Evolutionary conservation across 2,113 vertebrate genomes (phyloP).

Genomic region (Peromyscus maniculatus): DNA sequence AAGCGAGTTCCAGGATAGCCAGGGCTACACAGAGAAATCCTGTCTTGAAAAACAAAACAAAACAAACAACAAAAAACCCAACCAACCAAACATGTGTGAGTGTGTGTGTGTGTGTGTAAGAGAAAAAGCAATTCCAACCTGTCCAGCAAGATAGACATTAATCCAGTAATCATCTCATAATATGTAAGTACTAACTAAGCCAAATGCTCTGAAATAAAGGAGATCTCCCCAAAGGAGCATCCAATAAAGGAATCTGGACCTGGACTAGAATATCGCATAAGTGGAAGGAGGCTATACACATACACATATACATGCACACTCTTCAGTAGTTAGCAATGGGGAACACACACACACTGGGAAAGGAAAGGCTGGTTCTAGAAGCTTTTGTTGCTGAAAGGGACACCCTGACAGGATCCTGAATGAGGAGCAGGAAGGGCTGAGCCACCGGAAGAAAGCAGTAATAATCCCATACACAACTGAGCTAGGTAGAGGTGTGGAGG

Average conservation of each 20-base stretch:
- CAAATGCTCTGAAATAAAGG: background rate
- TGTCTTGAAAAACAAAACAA: no score
- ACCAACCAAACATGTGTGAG: background rate
- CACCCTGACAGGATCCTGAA: background rate
- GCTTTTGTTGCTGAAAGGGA: background rate
- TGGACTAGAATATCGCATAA: background rate
- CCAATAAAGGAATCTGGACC: conserved; percentile 2
- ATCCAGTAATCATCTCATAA: background rate
- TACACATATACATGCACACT: background rate
- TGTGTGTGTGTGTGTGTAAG: background rate
- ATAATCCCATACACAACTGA: background rate
- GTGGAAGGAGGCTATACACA: background rate
- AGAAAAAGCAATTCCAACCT: background rate
- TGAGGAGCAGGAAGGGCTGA: background rate
- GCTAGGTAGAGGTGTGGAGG: background rate
- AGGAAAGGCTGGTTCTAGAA: background rate
- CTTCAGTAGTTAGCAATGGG: background rate
- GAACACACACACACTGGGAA: background rate
- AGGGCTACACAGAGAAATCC: no score
- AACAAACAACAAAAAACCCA: no score
- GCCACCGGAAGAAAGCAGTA: background rate
- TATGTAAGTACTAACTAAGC: background rate
- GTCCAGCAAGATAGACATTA: background rate
- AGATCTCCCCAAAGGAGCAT: background rate
- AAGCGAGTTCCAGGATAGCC: background rate